A percentile compares a stretch with the other conserved stretches of the same genome.
These are phyloP conservation scores for Ophiothrix spiculata DNA, from an alignment of 35 echinoderm and acorn worm species.

Conservation along the genomic window DNA sequence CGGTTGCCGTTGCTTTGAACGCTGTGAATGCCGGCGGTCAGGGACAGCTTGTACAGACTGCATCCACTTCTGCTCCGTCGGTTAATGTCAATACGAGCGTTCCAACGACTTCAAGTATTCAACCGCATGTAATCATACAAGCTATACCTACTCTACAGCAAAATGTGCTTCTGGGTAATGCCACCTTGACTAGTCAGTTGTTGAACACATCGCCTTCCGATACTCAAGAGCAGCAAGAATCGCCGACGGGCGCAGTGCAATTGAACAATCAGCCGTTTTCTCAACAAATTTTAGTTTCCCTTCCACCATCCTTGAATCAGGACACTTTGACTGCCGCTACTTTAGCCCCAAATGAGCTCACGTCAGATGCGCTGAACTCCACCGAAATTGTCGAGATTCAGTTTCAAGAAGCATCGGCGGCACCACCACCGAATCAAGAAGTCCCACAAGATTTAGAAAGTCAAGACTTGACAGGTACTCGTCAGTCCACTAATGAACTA, in stretches of 20 bases:
- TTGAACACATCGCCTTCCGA: background rate
- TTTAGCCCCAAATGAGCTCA: background rate
- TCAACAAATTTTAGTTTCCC: slow-evolving; percentile 31
- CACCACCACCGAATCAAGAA: background rate
- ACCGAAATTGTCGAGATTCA: slow-evolving; percentile 33
- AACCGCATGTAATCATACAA: slow-evolving; percentile 60
- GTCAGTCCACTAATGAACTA: background rate
- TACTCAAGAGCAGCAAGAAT: slow-evolving; percentile 1
- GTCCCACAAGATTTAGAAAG: background rate
- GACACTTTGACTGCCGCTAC: slow-evolving; percentile 22
- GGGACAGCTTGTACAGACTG: background rate
- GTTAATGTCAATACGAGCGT: background rate
- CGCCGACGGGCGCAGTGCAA: background rate
- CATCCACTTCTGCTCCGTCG: background rate
- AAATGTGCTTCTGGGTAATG: slow-evolving; percentile 31
- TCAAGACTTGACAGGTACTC: background rate
- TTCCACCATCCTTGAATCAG: slow-evolving; percentile 19
- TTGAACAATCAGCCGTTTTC: background rate
- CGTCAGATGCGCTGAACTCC: slow-evolving; percentile 13
- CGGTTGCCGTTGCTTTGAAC: slow-evolving; percentile 71
- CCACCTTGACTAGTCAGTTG: slow-evolving; percentile 2
- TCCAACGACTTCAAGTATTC: background rate
- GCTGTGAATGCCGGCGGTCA: slow-evolving; percentile 30
- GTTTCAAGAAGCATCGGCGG: background rate
- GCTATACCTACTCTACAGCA: slow-evolving; percentile 53